phyloP scores from a whole-genome alignment of 2,797 vertebrate species.

The Micropoecilia bifurca region DNA sequence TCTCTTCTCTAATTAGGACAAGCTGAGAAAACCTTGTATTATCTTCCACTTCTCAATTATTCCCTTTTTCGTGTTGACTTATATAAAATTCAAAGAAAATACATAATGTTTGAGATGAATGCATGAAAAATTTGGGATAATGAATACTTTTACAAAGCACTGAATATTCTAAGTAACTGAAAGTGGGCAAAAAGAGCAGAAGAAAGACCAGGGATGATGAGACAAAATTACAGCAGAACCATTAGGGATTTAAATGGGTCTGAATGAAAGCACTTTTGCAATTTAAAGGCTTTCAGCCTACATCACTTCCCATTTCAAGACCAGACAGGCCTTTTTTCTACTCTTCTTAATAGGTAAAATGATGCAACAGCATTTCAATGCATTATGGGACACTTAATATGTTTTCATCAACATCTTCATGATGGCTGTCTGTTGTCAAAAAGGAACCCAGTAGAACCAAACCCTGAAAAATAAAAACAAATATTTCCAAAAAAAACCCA shows the following conservation, averaged over 20 bases:
- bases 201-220: not conserved
- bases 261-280: conserved; percentile 27
- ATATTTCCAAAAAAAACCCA: not conserved
- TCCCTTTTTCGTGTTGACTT: not conserved
- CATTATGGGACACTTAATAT: conserved; percentile 2
- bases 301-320: conserved; percentile 5
- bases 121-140: not conserved
- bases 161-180: not conserved
- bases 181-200: not conserved
- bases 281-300: conserved; percentile 43
- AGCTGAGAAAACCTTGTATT: not conserved
- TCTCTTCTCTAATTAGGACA: not conserved
- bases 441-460: not conserved
- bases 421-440: not conserved
- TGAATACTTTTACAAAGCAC: not conserved
- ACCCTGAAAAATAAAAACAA: not conserved
- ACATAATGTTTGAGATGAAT: not conserved
- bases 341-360: conserved; percentile 5
- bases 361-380: conserved; percentile 1
- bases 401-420: not conserved
- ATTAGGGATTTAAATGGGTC: conserved; percentile 35
- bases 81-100: not conserved
- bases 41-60: not conserved
- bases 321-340: not conserved
- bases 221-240: conserved; percentile 9